Base-by-base conservation (phyloP, 1,140 invertebrate genomes). In the Diachasmimorpha longicaudata region DNA sequence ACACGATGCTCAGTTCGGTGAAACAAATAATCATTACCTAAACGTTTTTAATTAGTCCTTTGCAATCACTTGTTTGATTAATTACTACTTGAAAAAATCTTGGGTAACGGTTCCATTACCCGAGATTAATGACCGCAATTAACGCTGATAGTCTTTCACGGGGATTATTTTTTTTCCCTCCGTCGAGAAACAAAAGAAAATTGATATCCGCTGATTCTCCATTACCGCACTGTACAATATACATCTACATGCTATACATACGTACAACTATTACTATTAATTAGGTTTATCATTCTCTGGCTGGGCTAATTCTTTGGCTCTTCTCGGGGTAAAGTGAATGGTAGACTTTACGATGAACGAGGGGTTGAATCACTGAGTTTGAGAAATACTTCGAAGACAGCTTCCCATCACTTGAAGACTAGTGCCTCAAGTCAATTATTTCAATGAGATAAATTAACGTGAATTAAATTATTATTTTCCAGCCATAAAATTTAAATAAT, bases 181-280 rank as follows among this genome's bases (percentile, higher is more conserved):
- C 14, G 25, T 14, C 44, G 46, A 19, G 31, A 46, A 63, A 25
- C 14, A 31, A 63, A 25, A 9, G 19, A 63, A 63, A 63, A 52
- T 52, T 52, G 48, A 52, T 52, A 52, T 52, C 48, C 48, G 14
- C 16, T 52, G 48, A n/a, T 16, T 21, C 16, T 52, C 37, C 23
- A 69, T 42, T 37, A 48, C 21, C 44, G 39, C 66, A 14, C 77
- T 75, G 77, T 78, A 75, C 73, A 78, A 66, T 72, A 75, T 78
- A 78, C 72, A 74, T 44, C 23, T 52, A 72, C 63, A 74, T 63
- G 52, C 58, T 63, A 63, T 13, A 66, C 36, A 25, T 46, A 74
- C 44, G 13, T 68, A 42, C 42, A 73, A 63, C 16, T 63, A 63
- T 63, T 37, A 73, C 36, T 66, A 66, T 44, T 16, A 73, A 39